These are phyloP conservation scores for Glaucomys volans DNA, from an alignment of 2,113 vertebrate genomes.

Conservation along the genomic window DNA sequence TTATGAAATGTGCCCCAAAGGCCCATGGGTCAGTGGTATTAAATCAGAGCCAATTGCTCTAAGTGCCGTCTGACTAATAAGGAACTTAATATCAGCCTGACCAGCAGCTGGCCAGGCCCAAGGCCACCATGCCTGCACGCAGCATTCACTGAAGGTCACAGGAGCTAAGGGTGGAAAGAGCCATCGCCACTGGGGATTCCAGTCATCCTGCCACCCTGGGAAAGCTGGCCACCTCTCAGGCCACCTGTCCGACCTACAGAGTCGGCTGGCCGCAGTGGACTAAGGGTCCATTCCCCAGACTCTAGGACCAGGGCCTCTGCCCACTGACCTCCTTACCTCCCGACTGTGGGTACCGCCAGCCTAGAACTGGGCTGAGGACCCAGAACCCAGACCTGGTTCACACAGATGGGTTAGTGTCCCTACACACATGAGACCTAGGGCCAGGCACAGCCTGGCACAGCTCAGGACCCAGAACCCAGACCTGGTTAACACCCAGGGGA, in stretches of 20 bases:
- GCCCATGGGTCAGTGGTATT: background rate
- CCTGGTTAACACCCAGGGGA: too few species aligned
- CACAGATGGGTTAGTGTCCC: too few species aligned
- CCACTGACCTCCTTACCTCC: background rate
- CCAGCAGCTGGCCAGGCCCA: background rate
- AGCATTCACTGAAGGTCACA: background rate
- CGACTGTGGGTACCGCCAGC: too few species aligned
- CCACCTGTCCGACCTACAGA: background rate
- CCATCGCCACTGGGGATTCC: too few species aligned
- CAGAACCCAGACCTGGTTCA: too few species aligned
- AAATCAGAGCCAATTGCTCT: background rate
- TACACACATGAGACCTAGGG: too few species aligned
- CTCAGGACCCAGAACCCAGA: too few species aligned
- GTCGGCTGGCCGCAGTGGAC: background rate
- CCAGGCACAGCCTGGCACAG: too few species aligned
- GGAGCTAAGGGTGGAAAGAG: background rate
- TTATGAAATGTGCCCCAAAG: background rate
- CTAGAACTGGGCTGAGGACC: too few species aligned
- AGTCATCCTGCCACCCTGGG: background rate
- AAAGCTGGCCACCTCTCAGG: background rate
- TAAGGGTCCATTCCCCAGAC: background rate
- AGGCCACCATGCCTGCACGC: background rate
- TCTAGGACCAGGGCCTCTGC: background rate
- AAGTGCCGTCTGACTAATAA: background rate
- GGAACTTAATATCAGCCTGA: background rate